Conservation (phyloP, 2,797 vertebrate genomes). For the Buceros bicornis region DNA sequence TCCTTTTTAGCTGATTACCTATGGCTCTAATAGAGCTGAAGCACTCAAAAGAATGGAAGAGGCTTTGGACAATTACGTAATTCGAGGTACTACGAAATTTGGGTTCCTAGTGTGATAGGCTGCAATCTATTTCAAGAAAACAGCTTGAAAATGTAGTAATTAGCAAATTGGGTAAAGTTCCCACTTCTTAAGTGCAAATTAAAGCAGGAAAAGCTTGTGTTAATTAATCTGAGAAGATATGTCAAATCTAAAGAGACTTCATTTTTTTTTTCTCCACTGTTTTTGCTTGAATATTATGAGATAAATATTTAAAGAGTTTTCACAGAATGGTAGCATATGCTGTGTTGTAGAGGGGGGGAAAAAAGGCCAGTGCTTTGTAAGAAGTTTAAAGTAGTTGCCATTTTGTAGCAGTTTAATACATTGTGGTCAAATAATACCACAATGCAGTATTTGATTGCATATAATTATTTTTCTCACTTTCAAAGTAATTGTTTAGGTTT, state of each 20-base stretch:
- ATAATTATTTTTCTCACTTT: neutral
- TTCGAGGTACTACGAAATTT: constrained; percentile 87
- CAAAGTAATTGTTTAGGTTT: neutral
- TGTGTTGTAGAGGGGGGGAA: neutral
- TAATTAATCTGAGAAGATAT: constrained; percentile 78
- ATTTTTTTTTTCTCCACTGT: constrained; percentile 41
- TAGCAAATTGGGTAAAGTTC: constrained; percentile 86
- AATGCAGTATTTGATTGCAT: neutral
- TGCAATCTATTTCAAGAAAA: constrained; percentile 71
- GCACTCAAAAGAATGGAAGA: constrained; percentile 90
- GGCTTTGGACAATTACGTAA: constrained; percentile 94
- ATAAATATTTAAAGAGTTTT: constrained; percentile 14
- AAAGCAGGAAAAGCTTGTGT: constrained; percentile 80
- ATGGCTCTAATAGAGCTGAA: constrained; percentile 89
- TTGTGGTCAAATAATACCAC: neutral
- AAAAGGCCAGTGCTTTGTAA: neutral
- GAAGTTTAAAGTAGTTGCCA: neutral
- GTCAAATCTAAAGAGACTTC: constrained; percentile 68
- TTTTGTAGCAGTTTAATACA: neutral
- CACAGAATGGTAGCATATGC: neutral
- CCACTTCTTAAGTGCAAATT: constrained; percentile 84
- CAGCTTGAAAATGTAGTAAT: constrained; percentile 86
- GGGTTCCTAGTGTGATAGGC: constrained; percentile 76
- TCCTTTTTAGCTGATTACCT: constrained; percentile 85
- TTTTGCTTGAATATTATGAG: neutral